Evolutionary conservation across 2,797 vertebrate species (phyloP).

Genomic region (Chiloscyllium punctatum): DNA sequence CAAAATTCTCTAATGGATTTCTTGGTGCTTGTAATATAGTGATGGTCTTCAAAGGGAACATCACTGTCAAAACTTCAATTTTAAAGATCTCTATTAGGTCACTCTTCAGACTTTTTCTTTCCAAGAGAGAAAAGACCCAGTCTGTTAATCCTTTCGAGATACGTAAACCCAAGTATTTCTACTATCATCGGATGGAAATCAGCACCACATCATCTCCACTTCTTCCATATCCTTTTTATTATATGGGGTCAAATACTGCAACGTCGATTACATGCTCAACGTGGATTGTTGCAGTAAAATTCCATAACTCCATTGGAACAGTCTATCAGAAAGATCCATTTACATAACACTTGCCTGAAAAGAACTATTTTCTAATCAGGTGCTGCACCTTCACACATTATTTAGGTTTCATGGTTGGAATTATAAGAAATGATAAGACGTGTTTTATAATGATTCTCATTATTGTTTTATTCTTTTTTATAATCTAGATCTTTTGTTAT

Average conservation of each 20-base stretch:
- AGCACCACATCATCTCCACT: neutral
- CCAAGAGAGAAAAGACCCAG: neutral
- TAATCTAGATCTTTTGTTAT: neutral
- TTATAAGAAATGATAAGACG: neutral
- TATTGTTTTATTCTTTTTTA: neutral
- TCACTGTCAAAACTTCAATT: neutral
- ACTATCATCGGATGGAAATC: neutral
- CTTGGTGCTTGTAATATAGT: no score
- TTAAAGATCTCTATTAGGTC: neutral
- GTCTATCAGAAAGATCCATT: neutral
- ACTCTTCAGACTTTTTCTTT: neutral
- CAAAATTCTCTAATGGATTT: no score
- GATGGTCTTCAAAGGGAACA: neutral
- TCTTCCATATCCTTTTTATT: neutral
- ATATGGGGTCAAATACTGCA: neutral
- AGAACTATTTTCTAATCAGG: neutral
- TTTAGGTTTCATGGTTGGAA: neutral
- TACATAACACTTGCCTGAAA: neutral
- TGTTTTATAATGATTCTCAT: neutral
- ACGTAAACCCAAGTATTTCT: neutral
- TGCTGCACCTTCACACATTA: neutral
- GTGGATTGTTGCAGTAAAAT: neutral
- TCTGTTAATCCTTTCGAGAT: neutral
- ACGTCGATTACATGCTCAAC: neutral
- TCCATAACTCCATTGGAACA: neutral